Base-by-base conservation (phyloP, 2,888 invertebrate genomes). In the Orgyia antiqua region DNA sequence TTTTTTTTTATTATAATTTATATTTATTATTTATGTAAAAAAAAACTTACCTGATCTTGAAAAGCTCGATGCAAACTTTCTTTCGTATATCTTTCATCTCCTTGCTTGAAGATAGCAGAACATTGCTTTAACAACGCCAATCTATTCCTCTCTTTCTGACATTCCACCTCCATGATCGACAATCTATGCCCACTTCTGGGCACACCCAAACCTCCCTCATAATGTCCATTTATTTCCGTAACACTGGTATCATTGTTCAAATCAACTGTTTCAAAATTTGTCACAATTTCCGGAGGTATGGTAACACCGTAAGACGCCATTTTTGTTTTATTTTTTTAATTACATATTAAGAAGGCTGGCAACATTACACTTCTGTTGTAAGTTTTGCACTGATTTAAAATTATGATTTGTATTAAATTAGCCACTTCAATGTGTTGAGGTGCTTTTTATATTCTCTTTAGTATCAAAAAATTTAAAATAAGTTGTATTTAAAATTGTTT, bases 141-240 rank as follows among this genome's bases (percentile, higher is more conserved):
- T 34, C 91, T 84, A 34, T 89, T 71, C 30, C 88, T 87, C 56
- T 92, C 92, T 49, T 89, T 80, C 3, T 89, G 86, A 61, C 89
- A 90, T 59, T 92, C 92, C 53, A 91, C 91, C 56, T 92, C 92
- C 91, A 92, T 92, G 33, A 89, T 88, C 13, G 90, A 91, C 77
- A 89, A 89, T 20, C 80, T 54, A 11, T 71, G 78, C 1, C 73
- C 71, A 23, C 55, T 58, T 8, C 69, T 56, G 0, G 71, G 64
- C 7, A 72, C 63, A 1, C 38, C 38, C 10, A 47, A 24, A 12
- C 31, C 27, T 1, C 30, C 32, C 4, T 17, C 35, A 12, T 29
- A 46, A 13, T 34, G 31, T 4, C 43, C 40, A 10, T 30, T 30
- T 1, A 13, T 5, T n/a, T 28, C 24, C 10, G 25, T 28, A 11